Conservation (phyloP, 2,888 invertebrate genomes). For the Charanyca ferruginea region DNA sequence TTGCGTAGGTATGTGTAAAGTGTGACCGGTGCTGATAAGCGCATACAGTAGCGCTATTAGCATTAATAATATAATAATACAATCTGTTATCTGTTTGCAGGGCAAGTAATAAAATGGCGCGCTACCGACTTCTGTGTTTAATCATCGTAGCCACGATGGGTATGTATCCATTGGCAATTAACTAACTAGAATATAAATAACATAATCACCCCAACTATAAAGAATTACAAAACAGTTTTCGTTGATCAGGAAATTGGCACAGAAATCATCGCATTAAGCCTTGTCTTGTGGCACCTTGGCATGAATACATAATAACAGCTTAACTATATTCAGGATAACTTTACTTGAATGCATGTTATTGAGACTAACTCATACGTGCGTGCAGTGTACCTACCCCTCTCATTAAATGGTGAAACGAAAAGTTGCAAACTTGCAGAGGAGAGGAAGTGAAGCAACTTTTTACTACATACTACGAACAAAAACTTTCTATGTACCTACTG, state of each 20-base stretch:
- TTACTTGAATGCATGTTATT: neutral
- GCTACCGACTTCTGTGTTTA: constrained; percentile 77
- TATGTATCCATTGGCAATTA: constrained; percentile 67
- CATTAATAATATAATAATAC: constrained; percentile 54
- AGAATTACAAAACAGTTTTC: constrained; percentile 21
- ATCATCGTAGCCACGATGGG: constrained; percentile 76
- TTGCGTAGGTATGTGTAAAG: constrained; percentile 34
- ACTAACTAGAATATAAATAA: constrained; percentile 28
- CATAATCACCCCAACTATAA: constrained; percentile 7
- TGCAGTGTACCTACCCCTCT: neutral
- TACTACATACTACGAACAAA: constrained; percentile 28
- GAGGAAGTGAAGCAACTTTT: constrained; percentile 38
- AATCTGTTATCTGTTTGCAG: constrained; percentile 73
- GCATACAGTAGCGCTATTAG: constrained; percentile 50
- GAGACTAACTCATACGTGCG: neutral
- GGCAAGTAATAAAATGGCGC: constrained; percentile 79
- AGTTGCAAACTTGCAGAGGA: too few relatives aligned
- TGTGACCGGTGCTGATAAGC: constrained; percentile 62
- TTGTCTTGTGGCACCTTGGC: constrained; percentile 37
- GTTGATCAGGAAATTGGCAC: constrained; percentile 61
- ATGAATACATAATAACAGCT: constrained; percentile 41
- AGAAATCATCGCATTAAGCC: constrained; percentile 48
- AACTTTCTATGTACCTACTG: constrained; percentile 47
- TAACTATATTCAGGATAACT: constrained; percentile 44
- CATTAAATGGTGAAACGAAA: neutral